A percentile compares a stretch with the other conserved stretches of the same genome.
phyloP scores from a whole-genome alignment of 2,797 vertebrate genomes.

The Coccyzus lansbergi region DNA sequence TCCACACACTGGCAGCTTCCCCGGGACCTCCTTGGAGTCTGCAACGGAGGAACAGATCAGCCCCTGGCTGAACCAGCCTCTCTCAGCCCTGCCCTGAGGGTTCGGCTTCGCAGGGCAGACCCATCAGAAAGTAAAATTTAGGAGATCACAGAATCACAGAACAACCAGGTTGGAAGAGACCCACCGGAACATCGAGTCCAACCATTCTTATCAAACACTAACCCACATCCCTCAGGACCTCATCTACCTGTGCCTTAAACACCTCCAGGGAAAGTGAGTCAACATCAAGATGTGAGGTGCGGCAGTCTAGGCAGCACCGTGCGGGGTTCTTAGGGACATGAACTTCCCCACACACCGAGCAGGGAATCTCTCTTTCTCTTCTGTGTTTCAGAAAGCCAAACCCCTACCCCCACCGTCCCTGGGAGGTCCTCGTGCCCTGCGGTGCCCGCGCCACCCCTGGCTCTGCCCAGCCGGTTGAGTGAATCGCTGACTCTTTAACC shows the following conservation, averaged over 20 bases:
- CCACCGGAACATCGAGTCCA: too few species aligned
- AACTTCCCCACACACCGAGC: rapidly evolving
- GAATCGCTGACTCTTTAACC: constrained; percentile 28
- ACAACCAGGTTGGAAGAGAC: too few species aligned
- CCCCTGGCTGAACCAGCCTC: not conserved
- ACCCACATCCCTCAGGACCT: too few species aligned
- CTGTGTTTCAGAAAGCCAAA: rapidly evolving
- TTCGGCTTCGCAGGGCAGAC: not conserved
- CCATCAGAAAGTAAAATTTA: rapidly evolving
- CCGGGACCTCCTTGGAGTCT: not conserved
- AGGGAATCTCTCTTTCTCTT: rapidly evolving
- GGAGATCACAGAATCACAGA: too few species aligned
- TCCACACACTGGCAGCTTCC: not conserved
- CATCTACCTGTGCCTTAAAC: too few species aligned
- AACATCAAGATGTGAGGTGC: not conserved
- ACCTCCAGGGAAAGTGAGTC: too few species aligned
- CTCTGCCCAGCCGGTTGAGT: not conserved
- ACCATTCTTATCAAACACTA: too few species aligned
- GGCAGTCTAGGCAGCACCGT: rapidly evolving
- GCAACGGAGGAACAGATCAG: not conserved
- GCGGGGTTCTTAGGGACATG: not conserved
- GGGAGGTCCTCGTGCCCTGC: not conserved
- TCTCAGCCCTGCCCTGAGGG: not conserved
- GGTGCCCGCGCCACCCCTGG: not conserved
- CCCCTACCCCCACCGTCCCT: not conserved